Evolutionary conservation across 92 coral and sea anemone genomes (phyloP), one percentile per base, ranked within the genome.

Genomic region (Porites evermanni): DNA sequence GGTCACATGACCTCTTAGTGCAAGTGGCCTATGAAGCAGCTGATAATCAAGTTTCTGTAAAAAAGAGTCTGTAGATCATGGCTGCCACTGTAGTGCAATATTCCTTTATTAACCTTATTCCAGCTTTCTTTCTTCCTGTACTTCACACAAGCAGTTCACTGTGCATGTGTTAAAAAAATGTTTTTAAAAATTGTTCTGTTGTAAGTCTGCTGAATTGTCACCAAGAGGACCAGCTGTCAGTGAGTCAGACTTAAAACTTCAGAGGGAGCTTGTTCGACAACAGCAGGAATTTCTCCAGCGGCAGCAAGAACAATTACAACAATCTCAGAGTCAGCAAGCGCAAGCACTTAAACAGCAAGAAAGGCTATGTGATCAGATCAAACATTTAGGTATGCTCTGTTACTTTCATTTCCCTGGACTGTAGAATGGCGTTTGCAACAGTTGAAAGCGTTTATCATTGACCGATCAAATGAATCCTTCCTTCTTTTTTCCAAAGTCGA

Each of bases 291-390:
- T 94, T 17, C 90, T 94, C 18, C 86, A 86, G 18, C 77, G 78
- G 79, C 98, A 94, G 72, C 93, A 92, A 69, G 89, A 88, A 16
- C 95, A 92, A 64, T 92, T 92, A 68, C 51, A 23, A 12, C 86
- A 90, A 64, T 92, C 94, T 70, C 94, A 94, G 50, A 75, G 74
- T 60, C 95, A 92, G 47, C 98, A 94, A 58, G 93, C 89, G 24
- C 83, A 88, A 66, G 89, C 93, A 14, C 81, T 94, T n/a, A 83
- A 77, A 65, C 98, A 92, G 64, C 95, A 94, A 75, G 90, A 94
- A 67, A 88, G 83, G 79, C 84, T 94, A 19, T 90, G 92, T 64
- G 88, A 93, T 17, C 95, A 94, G 82, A 94, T 94, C n/a, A 82
- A 82, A 79, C 88, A 81, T 61, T 75, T 94, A 76, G 98, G 98